phyloP scores from a whole-genome alignment of 1,140 invertebrate species.

The Teleopsis dalmanni region DNA sequence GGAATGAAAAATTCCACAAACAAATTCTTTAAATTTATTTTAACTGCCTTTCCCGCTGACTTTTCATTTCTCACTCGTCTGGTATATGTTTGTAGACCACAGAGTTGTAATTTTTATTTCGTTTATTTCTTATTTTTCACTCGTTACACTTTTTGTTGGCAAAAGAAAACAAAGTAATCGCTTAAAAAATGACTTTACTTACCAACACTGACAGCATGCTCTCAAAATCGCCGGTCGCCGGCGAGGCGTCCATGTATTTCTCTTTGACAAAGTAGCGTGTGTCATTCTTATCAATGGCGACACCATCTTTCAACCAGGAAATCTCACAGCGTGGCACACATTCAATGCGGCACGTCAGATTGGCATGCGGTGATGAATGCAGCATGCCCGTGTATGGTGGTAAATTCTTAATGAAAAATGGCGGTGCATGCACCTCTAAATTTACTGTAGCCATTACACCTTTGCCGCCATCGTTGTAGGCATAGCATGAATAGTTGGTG shows the following conservation, averaged over 20 bases:
- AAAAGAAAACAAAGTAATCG: neutral
- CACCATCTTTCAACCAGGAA: conserved; percentile 71
- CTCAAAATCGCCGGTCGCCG: conserved; percentile 74
- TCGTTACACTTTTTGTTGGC: too few relatives aligned
- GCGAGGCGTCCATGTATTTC: conserved; percentile 58
- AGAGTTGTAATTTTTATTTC: too few relatives aligned
- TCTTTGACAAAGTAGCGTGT: conserved; percentile 62
- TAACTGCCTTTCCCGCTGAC: too few relatives aligned
- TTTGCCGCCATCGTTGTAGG: conserved; percentile 72
- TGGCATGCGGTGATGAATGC: conserved; percentile 58
- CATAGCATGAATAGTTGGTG: conserved; percentile 80
- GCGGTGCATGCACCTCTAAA: conserved; percentile 77
- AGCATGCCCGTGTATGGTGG: conserved; percentile 72
- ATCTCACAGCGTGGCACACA: conserved; percentile 79
- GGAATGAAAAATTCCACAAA: too few relatives aligned
- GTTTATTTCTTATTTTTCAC: too few relatives aligned
- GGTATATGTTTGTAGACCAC: too few relatives aligned
- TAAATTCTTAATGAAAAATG: conserved; percentile 75
- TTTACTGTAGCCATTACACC: conserved; percentile 62
- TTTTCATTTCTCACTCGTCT: too few relatives aligned
- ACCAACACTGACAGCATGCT: conserved; percentile 75
- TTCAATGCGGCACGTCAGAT: conserved; percentile 77
- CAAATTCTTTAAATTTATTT: too few relatives aligned
- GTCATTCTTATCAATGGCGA: conserved; percentile 54
- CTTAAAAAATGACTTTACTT: conserved; percentile 24